Conservation (phyloP, 2,113 vertebrate species). For the Sceloporus undulatus region DNA sequence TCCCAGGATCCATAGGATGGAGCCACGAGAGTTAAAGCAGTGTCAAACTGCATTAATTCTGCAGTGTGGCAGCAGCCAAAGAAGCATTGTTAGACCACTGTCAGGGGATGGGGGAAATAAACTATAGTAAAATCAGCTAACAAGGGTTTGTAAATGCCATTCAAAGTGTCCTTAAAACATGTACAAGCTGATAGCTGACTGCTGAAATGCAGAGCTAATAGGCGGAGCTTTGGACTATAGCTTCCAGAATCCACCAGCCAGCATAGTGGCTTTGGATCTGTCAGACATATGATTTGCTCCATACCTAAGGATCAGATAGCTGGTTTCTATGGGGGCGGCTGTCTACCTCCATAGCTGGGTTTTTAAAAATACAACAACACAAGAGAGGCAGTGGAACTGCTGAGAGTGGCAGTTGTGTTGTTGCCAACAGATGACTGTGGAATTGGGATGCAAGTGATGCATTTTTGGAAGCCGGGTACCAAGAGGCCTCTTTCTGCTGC, state of each 20-base stretch:
- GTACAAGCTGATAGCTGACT: too few relatives aligned
- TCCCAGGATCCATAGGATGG: too few relatives aligned
- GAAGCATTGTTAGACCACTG: too few relatives aligned
- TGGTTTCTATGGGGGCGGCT: not conserved
- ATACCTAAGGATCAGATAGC: not conserved
- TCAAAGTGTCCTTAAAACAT: not conserved
- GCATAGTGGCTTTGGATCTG: not conserved
- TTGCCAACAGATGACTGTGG: not conserved
- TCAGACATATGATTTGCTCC: not conserved
- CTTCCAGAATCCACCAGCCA: not conserved
- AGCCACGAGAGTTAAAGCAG: too few relatives aligned
- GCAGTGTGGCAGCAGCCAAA: too few relatives aligned
- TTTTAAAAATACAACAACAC: not conserved
- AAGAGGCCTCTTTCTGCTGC: not conserved
- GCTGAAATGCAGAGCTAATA: not conserved
- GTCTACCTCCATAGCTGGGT: not conserved
- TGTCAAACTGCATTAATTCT: too few relatives aligned
- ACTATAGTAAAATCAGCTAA: too few relatives aligned
- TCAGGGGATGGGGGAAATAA: too few relatives aligned
- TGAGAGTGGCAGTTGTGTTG: not conserved
- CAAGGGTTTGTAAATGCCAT: not conserved
- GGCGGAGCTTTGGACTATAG: too few relatives aligned
- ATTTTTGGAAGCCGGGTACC: slow-evolving; percentile 13
- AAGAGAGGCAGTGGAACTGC: too few relatives aligned
- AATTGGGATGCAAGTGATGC: not conserved